These are phyloP conservation scores for Madoqua kirkii DNA, from an alignment of 2,113 vertebrate species.

Conservation along the genomic window DNA sequence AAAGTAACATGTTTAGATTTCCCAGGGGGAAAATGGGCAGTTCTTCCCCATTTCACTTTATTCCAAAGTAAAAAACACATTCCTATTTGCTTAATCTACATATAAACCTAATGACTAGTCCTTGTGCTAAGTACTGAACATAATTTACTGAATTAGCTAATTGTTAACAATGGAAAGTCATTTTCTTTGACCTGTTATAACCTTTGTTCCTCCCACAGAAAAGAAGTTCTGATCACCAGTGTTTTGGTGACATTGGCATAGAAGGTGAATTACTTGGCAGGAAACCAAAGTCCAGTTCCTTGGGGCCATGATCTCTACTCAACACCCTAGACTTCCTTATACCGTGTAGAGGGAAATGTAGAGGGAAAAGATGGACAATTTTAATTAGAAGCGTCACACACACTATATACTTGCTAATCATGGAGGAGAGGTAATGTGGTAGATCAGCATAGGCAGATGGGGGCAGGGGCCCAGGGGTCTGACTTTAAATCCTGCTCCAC, in stretches of 20 bases:
- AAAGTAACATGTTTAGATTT: neutral
- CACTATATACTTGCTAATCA: neutral
- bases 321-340: neutral
- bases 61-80: slow-evolving; percentile 23
- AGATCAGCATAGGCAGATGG: neutral
- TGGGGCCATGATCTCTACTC: neutral
- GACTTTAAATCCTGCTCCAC: neutral
- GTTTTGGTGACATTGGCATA: neutral
- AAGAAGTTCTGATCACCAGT: neutral
- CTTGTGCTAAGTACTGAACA: slow-evolving; percentile 36
- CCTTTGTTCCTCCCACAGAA: neutral
- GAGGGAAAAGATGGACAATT: neutral
- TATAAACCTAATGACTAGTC: slow-evolving; percentile 44
- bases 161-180: slow-evolving; percentile 36
- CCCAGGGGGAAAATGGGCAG: neutral
- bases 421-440: neutral
- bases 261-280: slow-evolving; percentile 5
- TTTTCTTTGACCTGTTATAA: slow-evolving; percentile 52
- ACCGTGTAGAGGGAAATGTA: neutral
- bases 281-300: neutral
- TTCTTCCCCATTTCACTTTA: slow-evolving; percentile 45
- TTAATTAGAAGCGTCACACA: neutral
- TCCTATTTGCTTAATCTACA: slow-evolving; percentile 40
- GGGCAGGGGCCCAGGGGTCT: neutral
- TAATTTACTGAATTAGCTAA: slow-evolving; percentile 57